Base-by-base conservation (phyloP, 2,113 vertebrate genomes). In the Strigops habroptila region DNA sequence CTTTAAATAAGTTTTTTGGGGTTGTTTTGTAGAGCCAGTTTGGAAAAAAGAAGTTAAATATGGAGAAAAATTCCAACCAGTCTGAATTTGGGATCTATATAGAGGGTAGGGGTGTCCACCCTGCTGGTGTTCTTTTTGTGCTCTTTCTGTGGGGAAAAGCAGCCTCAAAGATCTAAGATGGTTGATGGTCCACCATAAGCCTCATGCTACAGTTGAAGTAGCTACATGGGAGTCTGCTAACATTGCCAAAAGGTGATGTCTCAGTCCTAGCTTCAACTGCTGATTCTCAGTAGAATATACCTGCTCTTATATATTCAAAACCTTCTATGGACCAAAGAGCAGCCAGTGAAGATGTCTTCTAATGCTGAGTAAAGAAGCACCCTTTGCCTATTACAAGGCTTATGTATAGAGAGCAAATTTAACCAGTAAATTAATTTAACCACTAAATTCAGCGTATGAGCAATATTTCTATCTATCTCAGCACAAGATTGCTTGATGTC, bases 381-480 rank as follows among this genome's bases (percentile, higher is more conserved):
- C 11, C 57, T 35, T 59, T 59, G 31, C 4, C 25, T 24, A 4
- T 18, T 10, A 31, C 7, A 78, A 60, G 33, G 23, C 68, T 59
- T 63, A 53, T 37, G 27, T 15, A 31, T 4, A 18, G 33, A 46
- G 7, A 35, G 41, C 15, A 14, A 86, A 91, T 78, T 52, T 44
- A 23, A 62, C 18, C 49, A 14, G 10, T 8, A 10, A 35, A 4
- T 3, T 51, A 55, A 63, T 10, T 53, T 35, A 25, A 70, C 14
- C 49, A 16, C 12, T 6, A 10, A 35, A 4, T 3, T 55, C 55
- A 70, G 31, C 9, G 12, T 12, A 11, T 9, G 2, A 14, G 1
- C n/a, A 43, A 19, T 39, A 51, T 44, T 55, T n/a, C 28, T 46
- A 44, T n/a, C 28, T 46, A 44, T 21, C 77, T 69, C 63, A n/a